Conservation (phyloP, 2,113 vertebrate genomes). For the Tyrannus savana region DNA sequence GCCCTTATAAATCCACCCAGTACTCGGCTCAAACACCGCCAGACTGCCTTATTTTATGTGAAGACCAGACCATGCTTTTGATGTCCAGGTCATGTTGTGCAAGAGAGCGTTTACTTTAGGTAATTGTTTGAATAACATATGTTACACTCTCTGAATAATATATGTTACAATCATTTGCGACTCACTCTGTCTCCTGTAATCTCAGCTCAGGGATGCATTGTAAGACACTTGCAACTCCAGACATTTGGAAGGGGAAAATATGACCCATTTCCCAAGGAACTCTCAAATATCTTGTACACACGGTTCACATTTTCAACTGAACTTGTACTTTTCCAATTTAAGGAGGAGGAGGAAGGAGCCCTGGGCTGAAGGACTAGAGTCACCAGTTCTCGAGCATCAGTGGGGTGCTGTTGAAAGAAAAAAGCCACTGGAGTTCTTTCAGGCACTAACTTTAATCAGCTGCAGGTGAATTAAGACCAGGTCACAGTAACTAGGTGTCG, state of each 20-base stretch:
- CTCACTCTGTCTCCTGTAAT: neutral
- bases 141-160: neutral
- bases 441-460: neutral
- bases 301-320: neutral
- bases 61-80: neutral
- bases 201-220: neutral
- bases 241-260: neutral
- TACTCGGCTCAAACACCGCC: neutral
- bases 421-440: neutral
- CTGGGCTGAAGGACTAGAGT: neutral
- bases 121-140: neutral
- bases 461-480: neutral
- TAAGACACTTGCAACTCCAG: neutral
- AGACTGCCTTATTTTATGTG: neutral
- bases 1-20: neutral
- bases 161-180: neutral
- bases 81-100: neutral
- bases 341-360: neutral
- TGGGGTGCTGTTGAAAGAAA: neutral
- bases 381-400: neutral
- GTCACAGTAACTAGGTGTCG: neutral
- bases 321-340: neutral
- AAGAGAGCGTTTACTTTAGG: neutral
- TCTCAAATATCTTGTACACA: neutral
- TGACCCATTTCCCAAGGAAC: neutral